Evolutionary conservation across 2,888 invertebrate genomes (phyloP).

Genomic region (Xanthorhoe spadicearia): DNA sequence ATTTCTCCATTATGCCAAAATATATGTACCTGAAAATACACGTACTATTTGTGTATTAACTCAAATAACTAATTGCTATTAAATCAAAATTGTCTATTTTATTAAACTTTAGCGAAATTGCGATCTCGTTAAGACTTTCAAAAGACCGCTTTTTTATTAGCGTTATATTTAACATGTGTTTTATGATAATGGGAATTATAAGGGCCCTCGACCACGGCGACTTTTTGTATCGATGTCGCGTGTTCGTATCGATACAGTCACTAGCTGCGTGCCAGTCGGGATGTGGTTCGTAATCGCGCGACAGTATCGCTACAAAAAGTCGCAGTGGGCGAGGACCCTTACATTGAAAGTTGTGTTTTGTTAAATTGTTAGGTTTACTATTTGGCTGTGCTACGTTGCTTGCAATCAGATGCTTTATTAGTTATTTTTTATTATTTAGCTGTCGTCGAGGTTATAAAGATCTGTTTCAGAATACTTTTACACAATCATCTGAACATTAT

Average conservation of each 20-base stretch:
- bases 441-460: neutral
- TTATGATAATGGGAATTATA: constrained; percentile 3
- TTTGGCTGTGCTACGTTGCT: constrained; percentile 9
- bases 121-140: neutral
- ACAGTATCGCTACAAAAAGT: too few species aligned
- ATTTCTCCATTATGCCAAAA: constrained; percentile 21
- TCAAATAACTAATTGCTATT: constrained; percentile 9
- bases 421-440: neutral
- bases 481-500: too few species aligned
- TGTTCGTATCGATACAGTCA: too few species aligned
- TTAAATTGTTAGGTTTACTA: neutral
- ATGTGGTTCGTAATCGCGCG: too few species aligned
- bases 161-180: neutral
- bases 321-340: too few species aligned
- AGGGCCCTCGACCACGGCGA: too few species aligned
- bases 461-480: too few species aligned
- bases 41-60: constrained; percentile 11
- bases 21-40: constrained; percentile 9
- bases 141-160: neutral
- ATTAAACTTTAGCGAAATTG: neutral
- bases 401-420: constrained; percentile 14
- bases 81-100: neutral
- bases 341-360: constrained; percentile 6
- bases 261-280: too few species aligned
- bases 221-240: too few species aligned